Percentiles rank a stretch among this genome's conserved stretches.
phyloP scores from a whole-genome alignment of 2,888 invertebrate genomes.

The Latheticus oryzae region DNA sequence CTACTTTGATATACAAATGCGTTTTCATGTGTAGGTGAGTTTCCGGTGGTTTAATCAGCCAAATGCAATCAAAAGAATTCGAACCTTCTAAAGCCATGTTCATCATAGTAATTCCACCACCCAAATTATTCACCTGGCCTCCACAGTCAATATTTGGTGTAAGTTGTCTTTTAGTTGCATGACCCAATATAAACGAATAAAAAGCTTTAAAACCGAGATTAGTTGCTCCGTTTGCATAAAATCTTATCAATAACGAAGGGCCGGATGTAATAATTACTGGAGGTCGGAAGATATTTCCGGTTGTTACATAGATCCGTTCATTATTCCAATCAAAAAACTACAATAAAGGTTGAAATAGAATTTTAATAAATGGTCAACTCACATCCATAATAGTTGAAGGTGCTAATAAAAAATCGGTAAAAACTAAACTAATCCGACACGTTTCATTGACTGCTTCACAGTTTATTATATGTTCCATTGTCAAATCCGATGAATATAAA shows the following conservation, averaged over 20 bases:
- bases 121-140: conserved; percentile 76
- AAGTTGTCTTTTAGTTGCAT: conserved; percentile 45
- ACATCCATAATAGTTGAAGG: conserved; percentile 76
- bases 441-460: conserved; percentile 65
- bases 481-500: conserved; percentile 75
- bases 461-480: conserved; percentile 73
- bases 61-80: conserved; percentile 76
- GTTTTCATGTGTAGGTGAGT: conserved; percentile 75
- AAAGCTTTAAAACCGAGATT: conserved; percentile 75
- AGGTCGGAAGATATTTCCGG: conserved; percentile 76
- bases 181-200: conserved; percentile 60
- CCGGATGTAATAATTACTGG: conserved; percentile 75
- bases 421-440: conserved; percentile 73
- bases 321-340: conserved; percentile 78
- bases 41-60: conserved; percentile 76
- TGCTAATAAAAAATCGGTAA: conserved; percentile 77
- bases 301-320: conserved; percentile 73
- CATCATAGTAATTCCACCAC: conserved; percentile 82
- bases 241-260: conserved; percentile 72
- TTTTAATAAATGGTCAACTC: conserved; percentile 27
- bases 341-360: conserved; percentile 25
- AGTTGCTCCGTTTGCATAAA: conserved; percentile 78
- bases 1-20: conserved; percentile 72
- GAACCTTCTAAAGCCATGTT: conserved; percentile 73
- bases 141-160: conserved; percentile 70